These are phyloP conservation scores for Scaptomyza graminum DNA, from an alignment of 1,140 invertebrate genomes.

Conservation along the genomic window DNA sequence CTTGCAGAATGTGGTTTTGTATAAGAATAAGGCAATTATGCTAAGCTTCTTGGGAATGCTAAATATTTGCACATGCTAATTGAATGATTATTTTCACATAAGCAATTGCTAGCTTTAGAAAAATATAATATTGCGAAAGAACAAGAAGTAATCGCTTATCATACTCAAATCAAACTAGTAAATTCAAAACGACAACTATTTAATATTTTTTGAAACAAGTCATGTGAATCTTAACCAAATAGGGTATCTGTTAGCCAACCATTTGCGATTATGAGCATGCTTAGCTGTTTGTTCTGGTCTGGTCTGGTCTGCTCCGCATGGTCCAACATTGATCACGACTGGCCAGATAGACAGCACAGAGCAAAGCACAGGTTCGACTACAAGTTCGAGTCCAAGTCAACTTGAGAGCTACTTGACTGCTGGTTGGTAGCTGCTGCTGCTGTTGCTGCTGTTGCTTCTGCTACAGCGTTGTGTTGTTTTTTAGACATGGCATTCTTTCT, in stretches of 20 bases:
- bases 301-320: conserved; percentile 31
- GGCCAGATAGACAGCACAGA: conserved; percentile 57
- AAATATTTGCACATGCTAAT: too few relatives aligned
- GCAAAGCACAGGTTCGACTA: conserved; percentile 18
- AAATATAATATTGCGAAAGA: too few relatives aligned
- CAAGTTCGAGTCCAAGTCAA: conserved; percentile 41
- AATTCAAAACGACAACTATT: too few relatives aligned
- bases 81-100: too few relatives aligned
- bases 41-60: too few relatives aligned
- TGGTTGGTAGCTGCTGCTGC: conserved; percentile 39
- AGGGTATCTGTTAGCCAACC: background rate
- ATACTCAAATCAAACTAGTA: too few relatives aligned
- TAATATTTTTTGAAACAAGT: too few relatives aligned
- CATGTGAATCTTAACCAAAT: background rate
- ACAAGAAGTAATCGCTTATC: too few relatives aligned
- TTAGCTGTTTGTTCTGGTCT: background rate
- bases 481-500: conserved; percentile 77
- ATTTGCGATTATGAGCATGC: background rate
- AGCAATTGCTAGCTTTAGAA: too few relatives aligned
- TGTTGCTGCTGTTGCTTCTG: conserved; percentile 29
- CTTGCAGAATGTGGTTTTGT: too few relatives aligned
- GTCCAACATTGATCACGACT: conserved; percentile 75
- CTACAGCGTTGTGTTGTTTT: conserved; percentile 35
- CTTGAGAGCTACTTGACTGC: conserved; percentile 60
- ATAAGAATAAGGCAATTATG: too few relatives aligned